Evolutionary conservation across 1,140 invertebrate species (phyloP), one percentile per base, ranked within the genome.

Genomic region (Littorina saxatilis): DNA sequence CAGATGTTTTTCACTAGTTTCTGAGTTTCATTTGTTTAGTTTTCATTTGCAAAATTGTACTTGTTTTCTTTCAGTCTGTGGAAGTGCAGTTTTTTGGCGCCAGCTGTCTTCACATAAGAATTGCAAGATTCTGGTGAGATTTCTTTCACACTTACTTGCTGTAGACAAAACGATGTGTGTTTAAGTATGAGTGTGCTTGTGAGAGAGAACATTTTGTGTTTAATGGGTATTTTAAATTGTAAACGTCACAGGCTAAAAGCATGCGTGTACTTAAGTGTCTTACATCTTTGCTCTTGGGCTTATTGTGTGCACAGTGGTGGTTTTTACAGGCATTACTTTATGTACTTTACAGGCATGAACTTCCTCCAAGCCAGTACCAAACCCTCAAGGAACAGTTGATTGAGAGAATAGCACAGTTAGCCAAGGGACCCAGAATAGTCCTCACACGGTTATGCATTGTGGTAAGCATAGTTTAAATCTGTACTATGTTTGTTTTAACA

Each of bases 61-160:
- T n/a, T n/a, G n/a, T 81, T 82, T 68, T 82, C 74, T 85, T 94
- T 75, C 90, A 98, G 96, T 93, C 94, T 63, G 94, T 95, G 77
- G 97, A 98, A 93, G 95, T 97, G 5, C 97, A 98, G 92, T 98
- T 97, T 93, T 99, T 97, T 94, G 97, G 96, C 79, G 97, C 97
- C 11, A 96, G 95, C 73, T 97, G 96, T 70, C 91, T 98, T 55
- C 96, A 98, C 87, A 94, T 95, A 0, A 98, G 98, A 93, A 94
- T 98, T 52, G 95, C 96, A 83, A 96, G 96, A 90, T 95, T 95
- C 88, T 98, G 96, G 96, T 92, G 84, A 89, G 90, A 20, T 35
- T 39, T 27, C 17, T 70, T 35, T 32, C 66, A 5, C 35, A 9
- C 17, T 39, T 37, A 13, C 29, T 27, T 70, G 43, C 43, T 47